Evolutionary conservation across 2,113 vertebrate genomes (phyloP).

Genomic region (Phalacrocorax carbo): DNA sequence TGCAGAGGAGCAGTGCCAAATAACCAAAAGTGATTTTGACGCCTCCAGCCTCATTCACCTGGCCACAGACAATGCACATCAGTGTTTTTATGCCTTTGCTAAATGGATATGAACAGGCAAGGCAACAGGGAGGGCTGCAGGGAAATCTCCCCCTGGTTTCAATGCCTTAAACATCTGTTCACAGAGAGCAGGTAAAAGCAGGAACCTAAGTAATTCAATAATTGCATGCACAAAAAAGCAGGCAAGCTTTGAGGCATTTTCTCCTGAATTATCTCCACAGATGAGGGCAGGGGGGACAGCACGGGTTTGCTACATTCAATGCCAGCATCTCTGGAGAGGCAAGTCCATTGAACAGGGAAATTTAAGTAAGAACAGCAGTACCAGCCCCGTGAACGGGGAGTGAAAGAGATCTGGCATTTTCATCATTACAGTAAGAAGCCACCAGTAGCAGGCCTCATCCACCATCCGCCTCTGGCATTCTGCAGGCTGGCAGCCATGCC

Average conservation of each 20-base stretch:
- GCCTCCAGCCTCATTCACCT: neutral
- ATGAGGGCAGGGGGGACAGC: neutral
- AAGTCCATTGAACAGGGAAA: neutral
- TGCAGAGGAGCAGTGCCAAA: neutral
- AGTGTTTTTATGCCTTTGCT: neutral
- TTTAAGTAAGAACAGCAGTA: neutral
- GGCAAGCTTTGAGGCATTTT: neutral
- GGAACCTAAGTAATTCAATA: neutral
- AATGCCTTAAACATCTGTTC: neutral
- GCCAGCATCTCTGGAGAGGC: neutral
- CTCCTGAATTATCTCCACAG: neutral
- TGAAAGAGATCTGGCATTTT: neutral
- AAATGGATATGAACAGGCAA: neutral
- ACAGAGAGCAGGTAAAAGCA: neutral
- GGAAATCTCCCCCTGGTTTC: neutral
- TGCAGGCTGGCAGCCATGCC: neutral
- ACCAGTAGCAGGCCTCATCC: neutral
- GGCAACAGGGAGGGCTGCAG: neutral
- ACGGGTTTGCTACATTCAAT: neutral
- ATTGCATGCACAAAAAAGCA: neutral
- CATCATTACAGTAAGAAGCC: neutral
- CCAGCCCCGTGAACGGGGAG: neutral
- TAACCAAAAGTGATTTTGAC: neutral
- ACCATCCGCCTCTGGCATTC: neutral
- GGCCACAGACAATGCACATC: neutral